Evolutionary conservation across 1,140 invertebrate species (phyloP).

Genomic region (Acromyrmex charruanus): DNA sequence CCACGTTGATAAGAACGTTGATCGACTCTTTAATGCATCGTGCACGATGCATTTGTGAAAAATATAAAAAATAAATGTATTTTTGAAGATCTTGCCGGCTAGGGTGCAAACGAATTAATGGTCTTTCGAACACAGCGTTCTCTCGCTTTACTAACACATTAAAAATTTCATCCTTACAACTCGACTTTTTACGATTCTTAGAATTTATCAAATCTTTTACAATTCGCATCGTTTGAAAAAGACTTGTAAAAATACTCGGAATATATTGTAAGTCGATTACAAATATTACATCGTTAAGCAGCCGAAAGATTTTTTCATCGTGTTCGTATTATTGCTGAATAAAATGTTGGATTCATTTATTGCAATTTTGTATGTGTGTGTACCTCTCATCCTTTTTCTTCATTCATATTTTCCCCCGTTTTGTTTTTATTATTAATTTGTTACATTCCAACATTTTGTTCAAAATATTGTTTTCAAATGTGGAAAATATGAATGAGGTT

Average conservation of each 20-base stretch:
- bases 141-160: constrained; percentile 3
- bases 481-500: too few relatives aligned
- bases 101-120: background rate
- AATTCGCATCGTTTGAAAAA: background rate
- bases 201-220: constrained; percentile 9
- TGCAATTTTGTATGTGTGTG: background rate
- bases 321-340: constrained; percentile 54
- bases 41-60: constrained; percentile 26
- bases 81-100: constrained; percentile 25
- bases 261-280: constrained; percentile 4
- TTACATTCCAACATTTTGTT: constrained; percentile 41
- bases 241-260: background rate
- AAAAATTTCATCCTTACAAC: constrained; percentile 8
- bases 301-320: constrained; percentile 41
- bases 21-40: background rate
- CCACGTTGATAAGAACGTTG: background rate
- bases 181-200: constrained; percentile 7
- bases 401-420: background rate
- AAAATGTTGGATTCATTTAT: constrained; percentile 56
- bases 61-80: constrained; percentile 27
- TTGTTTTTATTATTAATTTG: background rate
- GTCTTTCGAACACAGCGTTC: background rate
- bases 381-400: background rate
- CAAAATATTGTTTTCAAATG: background rate
- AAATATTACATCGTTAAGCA: constrained; percentile 7